Evolutionary conservation across 2,797 vertebrate species (phyloP).

Genomic region (Rhinogobio ventralis): DNA sequence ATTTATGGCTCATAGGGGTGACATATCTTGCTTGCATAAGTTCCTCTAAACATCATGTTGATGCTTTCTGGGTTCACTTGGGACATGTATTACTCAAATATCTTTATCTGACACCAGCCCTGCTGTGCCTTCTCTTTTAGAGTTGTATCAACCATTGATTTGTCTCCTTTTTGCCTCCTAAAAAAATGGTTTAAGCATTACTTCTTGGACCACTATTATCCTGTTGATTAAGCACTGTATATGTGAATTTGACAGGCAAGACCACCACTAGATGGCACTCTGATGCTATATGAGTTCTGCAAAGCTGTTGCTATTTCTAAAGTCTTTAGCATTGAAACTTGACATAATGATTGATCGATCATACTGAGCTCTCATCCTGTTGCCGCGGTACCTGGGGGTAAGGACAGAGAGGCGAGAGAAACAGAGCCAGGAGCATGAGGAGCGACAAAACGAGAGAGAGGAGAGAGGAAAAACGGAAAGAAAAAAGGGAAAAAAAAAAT

Average conservation of each 20-base stretch:
- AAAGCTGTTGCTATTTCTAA: slow-evolving; percentile 27
- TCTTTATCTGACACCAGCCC: not conserved
- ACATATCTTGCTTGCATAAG: slow-evolving; percentile 16
- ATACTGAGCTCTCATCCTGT: slow-evolving; percentile 6
- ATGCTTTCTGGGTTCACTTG: not conserved
- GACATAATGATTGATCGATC: slow-evolving; percentile 14
- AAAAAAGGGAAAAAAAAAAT: no score
- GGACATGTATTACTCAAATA: not conserved
- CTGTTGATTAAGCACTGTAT: slow-evolving; percentile 9
- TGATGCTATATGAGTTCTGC: slow-evolving; percentile 25
- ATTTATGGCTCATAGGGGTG: slow-evolving; percentile 7
- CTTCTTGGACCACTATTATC: slow-evolving; percentile 17
- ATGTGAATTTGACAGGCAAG: not conserved
- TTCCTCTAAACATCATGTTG: not conserved
- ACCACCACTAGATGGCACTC: slow-evolving; percentile 52
- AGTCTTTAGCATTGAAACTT: slow-evolving; percentile 32
- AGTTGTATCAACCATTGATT: not conserved
- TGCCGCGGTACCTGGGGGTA: no score
- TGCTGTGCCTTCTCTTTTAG: not conserved
- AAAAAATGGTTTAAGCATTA: not conserved
- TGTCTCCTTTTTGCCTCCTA: not conserved
- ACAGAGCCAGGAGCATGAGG: no score
- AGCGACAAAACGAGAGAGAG: no score
- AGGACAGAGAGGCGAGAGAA: no score
- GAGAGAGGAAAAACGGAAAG: no score